These are phyloP conservation scores for Apostichopus leukothele DNA, from an alignment of 53 echinoderm and acorn worm species.

Conservation along the genomic window DNA sequence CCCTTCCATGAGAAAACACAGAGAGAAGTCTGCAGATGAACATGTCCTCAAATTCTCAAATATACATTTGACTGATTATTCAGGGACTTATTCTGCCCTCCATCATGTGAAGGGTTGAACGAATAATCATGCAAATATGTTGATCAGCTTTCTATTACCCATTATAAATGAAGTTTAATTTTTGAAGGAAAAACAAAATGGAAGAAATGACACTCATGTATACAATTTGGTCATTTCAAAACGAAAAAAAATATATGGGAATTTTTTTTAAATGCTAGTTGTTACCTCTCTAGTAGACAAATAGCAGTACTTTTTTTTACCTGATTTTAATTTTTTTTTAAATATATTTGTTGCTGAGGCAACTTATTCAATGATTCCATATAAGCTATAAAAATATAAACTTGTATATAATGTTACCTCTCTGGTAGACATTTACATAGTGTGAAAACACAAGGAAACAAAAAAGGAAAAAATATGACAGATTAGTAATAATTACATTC, in stretches of 20 bases:
- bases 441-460: background rate
- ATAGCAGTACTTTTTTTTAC: background rate
- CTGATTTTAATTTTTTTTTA: background rate
- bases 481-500: background rate
- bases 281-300: constrained; percentile 35
- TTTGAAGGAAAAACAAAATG: no score
- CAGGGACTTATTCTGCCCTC: no score
- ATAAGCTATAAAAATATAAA: constrained; percentile 41
- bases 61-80: no score
- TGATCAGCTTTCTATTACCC: no score
- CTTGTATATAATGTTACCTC: constrained; percentile 42
- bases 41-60: no score
- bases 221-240: background rate
- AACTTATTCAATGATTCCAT: background rate
- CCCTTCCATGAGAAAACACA: no score
- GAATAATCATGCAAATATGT: no score
- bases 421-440: constrained; percentile 36
- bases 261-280: background rate
- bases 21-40: no score
- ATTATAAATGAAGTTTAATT: no score
- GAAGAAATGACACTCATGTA: no score
- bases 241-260: background rate
- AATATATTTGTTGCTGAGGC: background rate
- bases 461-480: background rate
- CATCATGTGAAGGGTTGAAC: no score